Evolutionary conservation across 2,888 invertebrate species (phyloP).

Genomic region (Clitarchus hookeri): DNA sequence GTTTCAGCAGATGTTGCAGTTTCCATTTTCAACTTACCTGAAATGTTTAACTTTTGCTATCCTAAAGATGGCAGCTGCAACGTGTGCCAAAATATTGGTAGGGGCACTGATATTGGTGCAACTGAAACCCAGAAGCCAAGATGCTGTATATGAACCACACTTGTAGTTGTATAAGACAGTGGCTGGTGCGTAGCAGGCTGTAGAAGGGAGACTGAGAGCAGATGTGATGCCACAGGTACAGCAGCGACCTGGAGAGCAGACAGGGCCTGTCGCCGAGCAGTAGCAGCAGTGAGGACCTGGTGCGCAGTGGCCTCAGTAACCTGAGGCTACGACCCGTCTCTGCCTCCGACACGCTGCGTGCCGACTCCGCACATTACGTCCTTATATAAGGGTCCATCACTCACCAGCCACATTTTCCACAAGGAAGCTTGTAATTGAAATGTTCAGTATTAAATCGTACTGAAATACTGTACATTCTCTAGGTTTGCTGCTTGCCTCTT

Average conservation of each 20-base stretch:
- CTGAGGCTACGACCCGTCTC: constrained; percentile 33
- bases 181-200: too few relatives aligned
- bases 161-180: too few relatives aligned
- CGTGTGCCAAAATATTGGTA: too few relatives aligned
- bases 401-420: neutral
- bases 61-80: too few relatives aligned
- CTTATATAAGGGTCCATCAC: constrained; percentile 29
- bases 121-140: too few relatives aligned
- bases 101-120: too few relatives aligned
- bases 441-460: neutral
- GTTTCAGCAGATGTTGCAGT: too few relatives aligned
- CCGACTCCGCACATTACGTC: constrained; percentile 29
- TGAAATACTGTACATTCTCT: too few relatives aligned
- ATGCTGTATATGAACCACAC: too few relatives aligned
- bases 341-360: constrained; percentile 17
- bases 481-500: neutral
- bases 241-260: constrained; percentile 57
- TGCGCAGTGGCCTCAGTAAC: constrained; percentile 33
- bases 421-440: neutral
- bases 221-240: constrained; percentile 53
- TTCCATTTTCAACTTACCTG: too few relatives aligned
- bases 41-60: too few relatives aligned
- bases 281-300: constrained; percentile 37
- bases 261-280: constrained; percentile 12
- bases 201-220: too few relatives aligned